A percentile compares a stretch with the other conserved stretches of the same genome.
Conservation (phyloP, 2,797 vertebrate species). For the Aphelocoma californica region DNA sequence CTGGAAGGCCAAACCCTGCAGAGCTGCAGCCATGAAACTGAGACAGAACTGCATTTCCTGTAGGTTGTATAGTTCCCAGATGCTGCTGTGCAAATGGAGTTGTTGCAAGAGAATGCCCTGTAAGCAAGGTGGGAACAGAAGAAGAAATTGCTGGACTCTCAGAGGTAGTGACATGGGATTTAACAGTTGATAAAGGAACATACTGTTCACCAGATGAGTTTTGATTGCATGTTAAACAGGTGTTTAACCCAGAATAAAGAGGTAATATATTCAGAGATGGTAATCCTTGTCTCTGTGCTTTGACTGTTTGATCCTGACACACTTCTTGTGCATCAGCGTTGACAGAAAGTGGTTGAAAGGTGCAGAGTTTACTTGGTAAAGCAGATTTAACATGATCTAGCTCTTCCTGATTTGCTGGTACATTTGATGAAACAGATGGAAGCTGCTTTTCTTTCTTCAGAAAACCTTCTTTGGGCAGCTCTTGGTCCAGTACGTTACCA, state of each 20-base stretch:
- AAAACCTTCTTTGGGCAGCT: not conserved
- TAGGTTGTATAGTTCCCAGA: constrained; percentile 50
- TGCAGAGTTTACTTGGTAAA: not conserved
- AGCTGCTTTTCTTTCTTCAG: not conserved
- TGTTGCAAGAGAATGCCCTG: constrained; percentile 68
- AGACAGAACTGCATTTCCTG: constrained; percentile 66
- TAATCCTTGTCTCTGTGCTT: constrained; percentile 8
- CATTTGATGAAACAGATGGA: not conserved
- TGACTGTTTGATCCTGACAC: not conserved
- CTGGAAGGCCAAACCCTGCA: constrained; percentile 68
- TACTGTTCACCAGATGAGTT: constrained; percentile 34
- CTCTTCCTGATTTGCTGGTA: not conserved
- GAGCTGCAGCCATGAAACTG: constrained; percentile 68
- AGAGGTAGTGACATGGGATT: constrained; percentile 48
- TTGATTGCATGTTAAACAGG: constrained; percentile 66
- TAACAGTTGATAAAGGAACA: constrained; percentile 69
- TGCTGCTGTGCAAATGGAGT: constrained; percentile 80
- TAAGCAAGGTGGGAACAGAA: constrained; percentile 72
- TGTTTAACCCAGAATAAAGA: not conserved
- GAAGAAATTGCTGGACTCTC: constrained; percentile 59
- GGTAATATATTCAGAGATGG: not conserved
- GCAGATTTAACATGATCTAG: not conserved
- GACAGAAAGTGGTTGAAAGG: not conserved
- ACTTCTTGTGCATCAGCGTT: not conserved
- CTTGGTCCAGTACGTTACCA: not conserved